Conservation (phyloP, 2,113 vertebrate genomes). For the Nanorana parkeri region DNA sequence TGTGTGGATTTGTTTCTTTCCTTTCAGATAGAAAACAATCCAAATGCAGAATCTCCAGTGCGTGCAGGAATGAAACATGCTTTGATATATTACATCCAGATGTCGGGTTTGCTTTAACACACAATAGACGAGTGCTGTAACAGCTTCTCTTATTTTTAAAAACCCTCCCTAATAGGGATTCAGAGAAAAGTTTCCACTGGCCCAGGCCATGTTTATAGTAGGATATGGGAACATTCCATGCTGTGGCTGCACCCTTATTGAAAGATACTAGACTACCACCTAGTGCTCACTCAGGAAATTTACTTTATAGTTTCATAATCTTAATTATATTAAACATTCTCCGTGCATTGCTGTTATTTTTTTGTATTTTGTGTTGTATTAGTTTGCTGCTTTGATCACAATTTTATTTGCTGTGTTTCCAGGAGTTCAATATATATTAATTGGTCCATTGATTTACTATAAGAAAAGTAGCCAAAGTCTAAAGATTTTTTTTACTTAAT, state of each 20-base stretch:
- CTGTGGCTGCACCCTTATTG: not conserved
- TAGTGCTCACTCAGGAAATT: slow-evolving; percentile 63
- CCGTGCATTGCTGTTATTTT: no score
- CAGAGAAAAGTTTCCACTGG: slow-evolving; percentile 64
- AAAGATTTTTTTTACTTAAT: no score
- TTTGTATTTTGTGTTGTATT: no score
- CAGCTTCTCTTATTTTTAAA: slow-evolving; percentile 41
- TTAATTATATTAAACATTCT: no score
- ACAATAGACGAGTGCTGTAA: slow-evolving; percentile 27
- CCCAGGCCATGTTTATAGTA: slow-evolving; percentile 23
- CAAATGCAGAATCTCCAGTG: slow-evolving; percentile 53
- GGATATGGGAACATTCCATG: slow-evolving; percentile 19
- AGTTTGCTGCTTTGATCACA: no score
- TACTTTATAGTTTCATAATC: not conserved
- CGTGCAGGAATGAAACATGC: slow-evolving; percentile 53
- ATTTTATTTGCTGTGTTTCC: no score
- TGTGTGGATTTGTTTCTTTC: slow-evolving; percentile 52
- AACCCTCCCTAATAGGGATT: slow-evolving; percentile 39
- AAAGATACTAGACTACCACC: slow-evolving; percentile 71
- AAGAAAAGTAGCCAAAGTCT: no score
- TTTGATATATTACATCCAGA: slow-evolving; percentile 60
- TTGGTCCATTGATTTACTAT: no score
- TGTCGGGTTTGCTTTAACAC: slow-evolving; percentile 34
- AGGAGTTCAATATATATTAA: no score
- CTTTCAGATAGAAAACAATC: slow-evolving; percentile 35